Percentiles rank a stretch among this genome's conserved stretches.
phyloP scores from a whole-genome alignment of 2,113 vertebrate species.

The Leptocoma aspasia region DNA sequence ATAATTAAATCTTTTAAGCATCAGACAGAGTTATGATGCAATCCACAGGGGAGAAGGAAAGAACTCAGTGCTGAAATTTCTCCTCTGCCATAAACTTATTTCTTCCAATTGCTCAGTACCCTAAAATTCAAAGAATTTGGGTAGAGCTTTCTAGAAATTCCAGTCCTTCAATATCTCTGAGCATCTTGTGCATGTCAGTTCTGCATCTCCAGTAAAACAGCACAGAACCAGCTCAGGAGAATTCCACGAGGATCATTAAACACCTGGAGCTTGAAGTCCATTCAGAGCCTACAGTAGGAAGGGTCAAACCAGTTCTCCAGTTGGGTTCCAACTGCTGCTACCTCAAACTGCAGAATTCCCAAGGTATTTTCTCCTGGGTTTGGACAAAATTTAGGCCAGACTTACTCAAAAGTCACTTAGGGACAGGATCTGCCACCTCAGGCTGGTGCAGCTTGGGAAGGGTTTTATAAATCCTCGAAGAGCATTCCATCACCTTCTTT shows the following conservation, averaged over 20 bases:
- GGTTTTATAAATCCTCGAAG: neutral
- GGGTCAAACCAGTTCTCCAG: neutral
- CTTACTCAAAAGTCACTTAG: neutral
- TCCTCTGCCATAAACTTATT: neutral
- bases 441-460: neutral
- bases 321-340: neutral
- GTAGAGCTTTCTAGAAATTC: neutral
- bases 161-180: neutral
- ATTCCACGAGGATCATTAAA: neutral
- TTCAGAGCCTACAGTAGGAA: neutral
- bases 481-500: neutral
- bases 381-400: neutral
- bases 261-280: neutral
- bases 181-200: neutral
- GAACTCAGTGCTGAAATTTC: neutral
- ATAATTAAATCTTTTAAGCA: neutral
- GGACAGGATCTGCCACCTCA: neutral
- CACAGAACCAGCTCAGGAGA: neutral
- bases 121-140: neutral
- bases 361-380: neutral
- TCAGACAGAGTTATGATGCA: neutral
- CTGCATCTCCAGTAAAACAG: neutral
- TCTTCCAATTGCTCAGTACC: neutral
- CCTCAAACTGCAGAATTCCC: neutral
- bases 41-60: neutral